phyloP scores from a whole-genome alignment of 2,797 vertebrate genomes.

The Neopelma chrysocephalum region DNA sequence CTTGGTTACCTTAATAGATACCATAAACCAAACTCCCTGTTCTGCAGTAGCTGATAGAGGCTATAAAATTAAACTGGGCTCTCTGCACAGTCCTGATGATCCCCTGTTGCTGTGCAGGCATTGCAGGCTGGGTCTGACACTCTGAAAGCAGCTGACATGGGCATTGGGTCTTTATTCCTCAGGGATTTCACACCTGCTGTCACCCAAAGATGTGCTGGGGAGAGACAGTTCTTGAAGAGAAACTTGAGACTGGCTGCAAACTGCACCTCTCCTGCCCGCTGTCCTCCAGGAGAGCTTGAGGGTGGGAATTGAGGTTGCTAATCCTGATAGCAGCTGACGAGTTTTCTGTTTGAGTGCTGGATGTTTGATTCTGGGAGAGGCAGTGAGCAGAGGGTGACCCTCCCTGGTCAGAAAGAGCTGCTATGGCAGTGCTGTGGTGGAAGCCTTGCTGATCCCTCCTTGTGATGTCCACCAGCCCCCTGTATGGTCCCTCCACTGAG shows the following conservation, averaged over 20 bases:
- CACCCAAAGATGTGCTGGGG: not conserved
- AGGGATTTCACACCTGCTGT: not conserved
- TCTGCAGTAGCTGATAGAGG: not conserved
- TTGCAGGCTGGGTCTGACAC: not conserved
- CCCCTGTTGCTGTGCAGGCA: not conserved
- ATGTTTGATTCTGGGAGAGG: not conserved
- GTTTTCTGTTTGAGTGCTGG: not conserved
- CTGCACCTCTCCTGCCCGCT: not conserved
- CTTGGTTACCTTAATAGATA: constrained; percentile 4
- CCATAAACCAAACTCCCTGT: not conserved
- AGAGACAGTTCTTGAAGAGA: not conserved
- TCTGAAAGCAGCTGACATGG: not conserved
- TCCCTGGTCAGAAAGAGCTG: not conserved
- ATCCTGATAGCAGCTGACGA: not conserved
- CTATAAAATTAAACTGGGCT: not conserved
- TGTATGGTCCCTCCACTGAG: not conserved
- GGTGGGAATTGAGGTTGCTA: not conserved
- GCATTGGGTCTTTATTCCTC: not conserved
- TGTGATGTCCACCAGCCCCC: not conserved
- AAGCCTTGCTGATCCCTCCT: not conserved
- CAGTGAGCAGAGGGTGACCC: not conserved
- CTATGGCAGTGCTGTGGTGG: not conserved
- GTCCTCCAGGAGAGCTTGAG: not conserved
- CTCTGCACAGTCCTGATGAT: not conserved
- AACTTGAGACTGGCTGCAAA: not conserved